Evolutionary conservation across 2,797 vertebrate species (phyloP), one percentile per base, ranked within the genome.

Genomic region (Syngnathus acus): DNA sequence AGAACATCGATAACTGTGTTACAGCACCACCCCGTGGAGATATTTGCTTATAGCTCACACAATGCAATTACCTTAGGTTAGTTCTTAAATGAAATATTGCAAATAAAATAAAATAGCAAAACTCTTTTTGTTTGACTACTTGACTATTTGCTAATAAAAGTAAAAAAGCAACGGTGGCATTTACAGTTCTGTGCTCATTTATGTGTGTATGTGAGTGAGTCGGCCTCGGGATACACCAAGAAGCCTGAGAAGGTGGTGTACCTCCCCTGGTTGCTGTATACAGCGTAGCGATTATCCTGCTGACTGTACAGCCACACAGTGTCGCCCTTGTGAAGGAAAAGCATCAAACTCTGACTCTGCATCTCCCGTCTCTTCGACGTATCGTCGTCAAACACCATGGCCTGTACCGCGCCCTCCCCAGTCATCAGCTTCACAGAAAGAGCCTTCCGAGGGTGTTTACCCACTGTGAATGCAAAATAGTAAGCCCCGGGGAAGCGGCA

Each of bases 241-340:
- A 93, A 93, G 23, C 92, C 92, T 1, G 91, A 91, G 71, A 93
- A 93, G 32, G 92, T 93, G 68, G 90, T 91, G 83, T 90, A 93
- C 55, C 90, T 84, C 9, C 91, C 92, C 67, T 93, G 91, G 82
- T 93, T 93, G 82, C 92, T 93, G 79, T 93, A 93, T n/a, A 92
- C 86, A 0, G 87, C 92, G 0, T 85, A 93, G 7, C 86, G 87
- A 54, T 92, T 88, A 5, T 92, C 89, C 79, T 92, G 92, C 72
- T 92, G 91, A 68, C 91, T 92, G 82, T 93, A 91, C 53, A 93
- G 81, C 92, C 92, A 93, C 53, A 92, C 90, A 0, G 54, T 85
- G 67, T 93, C 89, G 0, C 89, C 91, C 26, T 5, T 74, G 10
- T 64, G 78, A 37, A 92, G 87, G 1, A 78, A 72, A 81, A 93